These are phyloP conservation scores for Acleris cristana DNA, from an alignment of 2,888 invertebrate genomes.

Conservation along the genomic window DNA sequence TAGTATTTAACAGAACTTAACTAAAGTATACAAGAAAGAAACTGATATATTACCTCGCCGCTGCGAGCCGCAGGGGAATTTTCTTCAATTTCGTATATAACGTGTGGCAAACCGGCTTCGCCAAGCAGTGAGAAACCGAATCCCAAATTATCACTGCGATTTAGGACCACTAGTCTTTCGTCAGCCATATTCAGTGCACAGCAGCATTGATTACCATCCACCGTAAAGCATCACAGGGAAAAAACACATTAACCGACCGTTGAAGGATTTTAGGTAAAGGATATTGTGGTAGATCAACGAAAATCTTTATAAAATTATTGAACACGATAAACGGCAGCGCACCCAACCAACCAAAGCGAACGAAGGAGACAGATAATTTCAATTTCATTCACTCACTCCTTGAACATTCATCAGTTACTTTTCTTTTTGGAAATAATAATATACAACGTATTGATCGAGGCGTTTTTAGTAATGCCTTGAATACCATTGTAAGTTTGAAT, in stretches of 20 bases:
- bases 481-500: not conserved
- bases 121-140: slow-evolving; percentile 96
- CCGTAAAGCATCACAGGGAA: slow-evolving; percentile 64
- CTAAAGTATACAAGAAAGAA: slow-evolving; percentile 16
- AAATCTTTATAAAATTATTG: slow-evolving; percentile 68
- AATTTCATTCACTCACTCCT: slow-evolving; percentile 31
- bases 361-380: slow-evolving; percentile 52
- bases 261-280: slow-evolving; percentile 50
- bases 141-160: slow-evolving; percentile 93
- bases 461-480: slow-evolving; percentile 16
- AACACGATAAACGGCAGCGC: slow-evolving; percentile 72
- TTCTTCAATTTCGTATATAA: slow-evolving; percentile 96
- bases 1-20: slow-evolving; percentile 14
- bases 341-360: slow-evolving; percentile 79
- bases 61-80: slow-evolving; percentile 96
- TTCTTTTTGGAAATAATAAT: slow-evolving; percentile 9
- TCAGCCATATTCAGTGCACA: slow-evolving; percentile 90
- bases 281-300: slow-evolving; percentile 60
- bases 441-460: not conserved
- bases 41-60: slow-evolving; percentile 88
- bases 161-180: slow-evolving; percentile 94
- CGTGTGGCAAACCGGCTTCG: slow-evolving; percentile 95
- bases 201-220: slow-evolving; percentile 78
- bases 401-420: slow-evolving; percentile 20
- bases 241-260: slow-evolving; percentile 62